A percentile compares a stretch with the other conserved stretches of the same genome.
Conservation (phyloP, 1,140 invertebrate genomes). For the Thaumetopoea pityocampa region DNA sequence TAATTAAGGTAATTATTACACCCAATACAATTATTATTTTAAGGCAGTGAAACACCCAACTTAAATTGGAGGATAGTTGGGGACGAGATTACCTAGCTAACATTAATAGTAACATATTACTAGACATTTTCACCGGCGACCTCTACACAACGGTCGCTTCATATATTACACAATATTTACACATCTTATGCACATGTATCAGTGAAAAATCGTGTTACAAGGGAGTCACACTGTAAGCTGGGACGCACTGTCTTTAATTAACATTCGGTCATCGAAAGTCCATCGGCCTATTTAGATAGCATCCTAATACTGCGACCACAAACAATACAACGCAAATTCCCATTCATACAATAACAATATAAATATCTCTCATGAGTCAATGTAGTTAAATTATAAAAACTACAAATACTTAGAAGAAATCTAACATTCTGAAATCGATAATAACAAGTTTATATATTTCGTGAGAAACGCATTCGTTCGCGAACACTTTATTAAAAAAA, state of each 20-base stretch:
- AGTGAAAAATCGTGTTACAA: conserved; percentile 41
- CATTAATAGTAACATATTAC: conserved; percentile 72
- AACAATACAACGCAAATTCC: conserved; percentile 58
- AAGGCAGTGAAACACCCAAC: conserved; percentile 75
- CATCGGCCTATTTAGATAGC: conserved; percentile 58
- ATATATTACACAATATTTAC: conserved; percentile 75
- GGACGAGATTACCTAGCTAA: conserved; percentile 75
- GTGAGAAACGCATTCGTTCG: conserved; percentile 40
- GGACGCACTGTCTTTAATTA: conserved; percentile 48
- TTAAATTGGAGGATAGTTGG: conserved; percentile 70
- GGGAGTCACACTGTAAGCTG: conserved; percentile 54
- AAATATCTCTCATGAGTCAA: conserved; percentile 57
- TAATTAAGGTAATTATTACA: conserved; percentile 69
- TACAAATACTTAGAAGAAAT: conserved; percentile 65
- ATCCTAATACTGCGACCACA: conserved; percentile 61
- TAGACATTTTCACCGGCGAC: conserved; percentile 71
- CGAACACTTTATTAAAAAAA: conserved; percentile 44
- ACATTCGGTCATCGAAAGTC: conserved; percentile 69
- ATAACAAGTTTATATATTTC: conserved; percentile 47
- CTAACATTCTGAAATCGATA: conserved; percentile 59
- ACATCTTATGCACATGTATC: conserved; percentile 64
- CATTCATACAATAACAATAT: conserved; percentile 69
- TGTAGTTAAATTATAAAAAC: conserved; percentile 60
- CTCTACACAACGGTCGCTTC: conserved; percentile 62
- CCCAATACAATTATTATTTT: conserved; percentile 65